Evolutionary conservation across 1,140 invertebrate species (phyloP).

Genomic region (Arctopsyche grandis): DNA sequence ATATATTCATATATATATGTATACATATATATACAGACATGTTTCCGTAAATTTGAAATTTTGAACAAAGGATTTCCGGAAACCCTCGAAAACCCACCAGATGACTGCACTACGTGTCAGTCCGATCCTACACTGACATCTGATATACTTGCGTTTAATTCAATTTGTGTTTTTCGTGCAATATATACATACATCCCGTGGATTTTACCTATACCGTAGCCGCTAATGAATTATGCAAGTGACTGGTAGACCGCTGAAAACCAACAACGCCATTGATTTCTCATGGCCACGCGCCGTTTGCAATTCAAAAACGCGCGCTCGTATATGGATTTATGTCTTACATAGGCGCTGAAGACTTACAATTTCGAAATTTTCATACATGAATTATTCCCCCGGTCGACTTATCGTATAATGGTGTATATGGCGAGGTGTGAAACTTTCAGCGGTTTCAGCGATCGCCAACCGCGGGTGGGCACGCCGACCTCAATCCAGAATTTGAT

Average conservation of each 20-base stretch:
- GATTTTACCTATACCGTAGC: background rate
- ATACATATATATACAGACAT: background rate
- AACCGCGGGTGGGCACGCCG: background rate
- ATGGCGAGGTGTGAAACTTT: background rate
- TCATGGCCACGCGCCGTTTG: too few species aligned
- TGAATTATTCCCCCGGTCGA: background rate
- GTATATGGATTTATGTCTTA: background rate
- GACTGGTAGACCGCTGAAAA: background rate
- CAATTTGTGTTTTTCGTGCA: too few species aligned
- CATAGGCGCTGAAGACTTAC: background rate
- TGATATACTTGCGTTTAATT: too few species aligned
- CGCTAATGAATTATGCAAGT: constrained; percentile 3
- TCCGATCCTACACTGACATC: too few species aligned
- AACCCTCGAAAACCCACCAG: too few species aligned
- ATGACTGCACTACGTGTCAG: too few species aligned
- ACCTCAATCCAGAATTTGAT: constrained; percentile 18
- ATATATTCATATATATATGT: background rate
- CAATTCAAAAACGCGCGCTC: background rate
- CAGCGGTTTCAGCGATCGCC: too few species aligned
- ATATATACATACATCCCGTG: background rate
- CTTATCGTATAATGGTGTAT: background rate
- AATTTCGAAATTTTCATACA: background rate
- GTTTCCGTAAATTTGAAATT: background rate
- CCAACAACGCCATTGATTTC: too few species aligned
- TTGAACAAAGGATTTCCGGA: too few species aligned